Percentiles rank a stretch among this genome's conserved stretches.
These are phyloP conservation scores for Epizoanthus fatuus DNA, from an alignment of 92 coral and sea anemone genomes.

Conservation along the genomic window DNA sequence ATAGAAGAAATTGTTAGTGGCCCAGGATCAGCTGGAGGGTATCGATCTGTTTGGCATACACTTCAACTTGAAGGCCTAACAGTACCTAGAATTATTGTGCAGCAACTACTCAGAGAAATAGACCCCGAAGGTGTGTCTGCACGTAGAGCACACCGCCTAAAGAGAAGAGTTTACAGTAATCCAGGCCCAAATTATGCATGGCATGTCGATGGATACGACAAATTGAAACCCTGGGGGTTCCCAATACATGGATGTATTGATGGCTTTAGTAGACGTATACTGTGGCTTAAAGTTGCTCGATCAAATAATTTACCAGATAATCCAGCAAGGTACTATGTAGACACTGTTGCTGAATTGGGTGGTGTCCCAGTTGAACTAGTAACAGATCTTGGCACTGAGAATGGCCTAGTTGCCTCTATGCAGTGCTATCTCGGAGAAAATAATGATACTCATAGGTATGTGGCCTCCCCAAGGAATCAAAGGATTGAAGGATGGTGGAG, in stretches of 20 bases:
- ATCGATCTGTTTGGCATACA: constrained; percentile 71
- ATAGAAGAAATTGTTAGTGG: constrained; percentile 67
- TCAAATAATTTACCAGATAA: constrained; percentile 70
- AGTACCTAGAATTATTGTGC: constrained; percentile 60
- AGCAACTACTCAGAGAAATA: constrained; percentile 47
- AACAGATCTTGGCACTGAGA: constrained; percentile 56
- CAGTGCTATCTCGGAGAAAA: constrained; percentile 57
- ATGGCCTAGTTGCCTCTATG: constrained; percentile 41
- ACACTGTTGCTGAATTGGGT: constrained; percentile 52
- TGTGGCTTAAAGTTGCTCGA: constrained; percentile 74
- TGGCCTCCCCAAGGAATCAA: constrained; percentile 73
- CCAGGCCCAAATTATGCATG: constrained; percentile 49
- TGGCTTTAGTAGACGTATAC: constrained; percentile 66
- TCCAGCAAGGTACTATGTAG: constrained; percentile 56
- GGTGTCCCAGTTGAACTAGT: constrained; percentile 74
- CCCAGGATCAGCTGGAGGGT: constrained; percentile 69
- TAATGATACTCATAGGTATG: constrained; percentile 68
- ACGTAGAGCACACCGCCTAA: constrained; percentile 37
- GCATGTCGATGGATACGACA: constrained; percentile 55
- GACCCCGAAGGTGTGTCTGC: constrained; percentile 32
- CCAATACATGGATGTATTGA: constrained; percentile 55
- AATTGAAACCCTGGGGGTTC: constrained; percentile 39
- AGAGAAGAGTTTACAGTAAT: constrained; percentile 33
- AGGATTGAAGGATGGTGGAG: constrained; percentile 68
- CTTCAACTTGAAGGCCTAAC: constrained; percentile 62